Conservation (phyloP, 2,113 vertebrate genomes). For the Cranoglanis bouderius region DNA sequence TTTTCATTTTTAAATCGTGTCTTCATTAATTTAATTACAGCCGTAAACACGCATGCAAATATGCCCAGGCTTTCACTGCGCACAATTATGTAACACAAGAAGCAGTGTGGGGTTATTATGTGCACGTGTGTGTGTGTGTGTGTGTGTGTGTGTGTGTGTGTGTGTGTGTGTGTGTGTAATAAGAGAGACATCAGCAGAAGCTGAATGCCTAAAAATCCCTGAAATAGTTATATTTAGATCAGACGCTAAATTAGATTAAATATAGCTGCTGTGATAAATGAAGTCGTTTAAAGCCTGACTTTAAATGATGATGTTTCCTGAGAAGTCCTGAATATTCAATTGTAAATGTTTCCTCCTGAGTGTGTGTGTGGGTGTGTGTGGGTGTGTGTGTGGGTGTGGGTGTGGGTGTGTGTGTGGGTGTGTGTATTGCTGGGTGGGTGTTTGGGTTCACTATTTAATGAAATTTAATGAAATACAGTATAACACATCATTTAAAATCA, state of each 20-base stretch:
- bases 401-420: background rate
- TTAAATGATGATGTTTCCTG: background rate
- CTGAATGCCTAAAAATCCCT: background rate
- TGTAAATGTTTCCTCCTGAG: background rate
- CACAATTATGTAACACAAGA: background rate
- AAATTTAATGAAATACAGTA: background rate
- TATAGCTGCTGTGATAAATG: background rate
- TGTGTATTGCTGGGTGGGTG: background rate
- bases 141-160: background rate
- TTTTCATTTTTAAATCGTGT: background rate
- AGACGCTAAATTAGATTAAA: background rate
- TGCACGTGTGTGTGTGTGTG: background rate
- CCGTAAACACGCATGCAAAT: background rate
- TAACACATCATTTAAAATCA: background rate
- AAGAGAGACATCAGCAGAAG: background rate
- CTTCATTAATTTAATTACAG: background rate
- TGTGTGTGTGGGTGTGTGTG: background rate
- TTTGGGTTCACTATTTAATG: background rate
- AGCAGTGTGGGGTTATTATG: background rate
- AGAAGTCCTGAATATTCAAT: background rate
- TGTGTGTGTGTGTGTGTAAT: background rate
- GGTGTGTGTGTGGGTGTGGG: background rate
- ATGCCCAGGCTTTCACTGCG: background rate
- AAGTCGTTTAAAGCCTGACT: background rate
- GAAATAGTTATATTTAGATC: background rate